Evolutionary conservation across 2,888 invertebrate species (phyloP).

Genomic region (Pachymerium ferrugineum): DNA sequence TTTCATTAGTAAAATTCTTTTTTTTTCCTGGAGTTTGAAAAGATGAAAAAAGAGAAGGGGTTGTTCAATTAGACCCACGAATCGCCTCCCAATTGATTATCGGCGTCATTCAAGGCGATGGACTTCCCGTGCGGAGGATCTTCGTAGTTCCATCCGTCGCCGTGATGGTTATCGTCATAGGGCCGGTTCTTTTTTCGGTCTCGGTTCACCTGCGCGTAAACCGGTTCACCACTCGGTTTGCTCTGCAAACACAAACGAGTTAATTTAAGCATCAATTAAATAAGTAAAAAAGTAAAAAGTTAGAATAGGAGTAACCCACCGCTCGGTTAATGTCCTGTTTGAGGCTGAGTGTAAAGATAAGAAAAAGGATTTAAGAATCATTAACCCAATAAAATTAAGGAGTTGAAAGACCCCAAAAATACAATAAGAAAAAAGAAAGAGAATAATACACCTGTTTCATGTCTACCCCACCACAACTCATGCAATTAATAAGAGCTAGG

Average conservation of each 20-base stretch:
- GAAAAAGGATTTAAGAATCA: neutral
- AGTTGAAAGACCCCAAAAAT: neutral
- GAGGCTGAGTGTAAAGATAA: neutral
- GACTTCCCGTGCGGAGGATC: slow-evolving; percentile 35
- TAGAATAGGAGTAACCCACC: too few relatives aligned
- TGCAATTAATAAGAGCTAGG: too few relatives aligned
- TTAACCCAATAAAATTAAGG: neutral
- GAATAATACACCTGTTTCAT: neutral
- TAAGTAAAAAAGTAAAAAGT: neutral
- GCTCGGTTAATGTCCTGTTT: neutral
- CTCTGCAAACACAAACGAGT: slow-evolving; percentile 42
- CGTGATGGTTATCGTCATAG: slow-evolving; percentile 42
- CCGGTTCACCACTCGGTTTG: slow-evolving; percentile 56
- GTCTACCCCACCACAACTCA: neutral
- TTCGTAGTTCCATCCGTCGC: slow-evolving; percentile 35
- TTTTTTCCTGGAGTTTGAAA: too few relatives aligned
- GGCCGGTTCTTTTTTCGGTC: slow-evolving; percentile 58
- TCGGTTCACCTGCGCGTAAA: slow-evolving; percentile 62
- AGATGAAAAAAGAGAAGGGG: neutral
- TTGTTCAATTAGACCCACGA: slow-evolving; percentile 51
- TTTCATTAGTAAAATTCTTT: too few relatives aligned
- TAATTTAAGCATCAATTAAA: neutral
- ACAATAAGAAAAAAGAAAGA: neutral
- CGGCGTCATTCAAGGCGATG: slow-evolving; percentile 32
- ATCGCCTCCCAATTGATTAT: slow-evolving; percentile 48